Base-by-base conservation (phyloP, 92 coral and sea anemone species). In the Zoanthus gigantus region DNA sequence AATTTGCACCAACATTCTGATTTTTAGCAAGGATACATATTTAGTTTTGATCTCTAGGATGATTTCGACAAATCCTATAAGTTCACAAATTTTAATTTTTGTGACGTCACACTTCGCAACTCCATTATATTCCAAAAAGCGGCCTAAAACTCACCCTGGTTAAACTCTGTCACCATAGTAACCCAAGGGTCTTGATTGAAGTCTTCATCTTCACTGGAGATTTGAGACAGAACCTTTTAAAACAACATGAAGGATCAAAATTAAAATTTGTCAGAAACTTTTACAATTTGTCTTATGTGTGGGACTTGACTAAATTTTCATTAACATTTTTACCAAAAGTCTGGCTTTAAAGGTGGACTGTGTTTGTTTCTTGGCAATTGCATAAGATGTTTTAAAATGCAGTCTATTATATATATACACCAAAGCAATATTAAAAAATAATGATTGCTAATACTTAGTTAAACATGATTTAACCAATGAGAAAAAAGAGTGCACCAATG, bases 181-280 rank as follows among this genome's bases (percentile, higher is more conserved):
- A 90, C 80, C 99, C 99, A 97, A 29, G 99, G 98, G 32, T 95
- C 95, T 86, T 91, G 84, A 44, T 29, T 84, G 78, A 97, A 97
- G 8, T 97, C 99, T 75, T 95, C 98, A 88, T 95, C 99, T 69
- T 92, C 95, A 66, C 90, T 89, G 56, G 87, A 28, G 18, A 65
- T 73, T 66, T 86, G 75, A 18, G 46, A 0, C 18, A 71, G 37
- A 50, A 16, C 73, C 77, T 86, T 7, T 37, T 37, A 37, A 2
- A 52, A 30, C 12, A n/a, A 6, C 10, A 67, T 18, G 1, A 28
- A 30, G 1, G 4, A 23, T 67, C 72, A 67, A 9, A 28, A 50
- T 67, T 67, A 10, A 18, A 7, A 67, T 4, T 67, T 4, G 37
- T 6, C 72, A 18, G 23, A 67, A 29, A 28, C 56, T 37, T 37